Base-by-base conservation (phyloP, 2,797 vertebrate genomes). In the Enteromius anoplus region DNA sequence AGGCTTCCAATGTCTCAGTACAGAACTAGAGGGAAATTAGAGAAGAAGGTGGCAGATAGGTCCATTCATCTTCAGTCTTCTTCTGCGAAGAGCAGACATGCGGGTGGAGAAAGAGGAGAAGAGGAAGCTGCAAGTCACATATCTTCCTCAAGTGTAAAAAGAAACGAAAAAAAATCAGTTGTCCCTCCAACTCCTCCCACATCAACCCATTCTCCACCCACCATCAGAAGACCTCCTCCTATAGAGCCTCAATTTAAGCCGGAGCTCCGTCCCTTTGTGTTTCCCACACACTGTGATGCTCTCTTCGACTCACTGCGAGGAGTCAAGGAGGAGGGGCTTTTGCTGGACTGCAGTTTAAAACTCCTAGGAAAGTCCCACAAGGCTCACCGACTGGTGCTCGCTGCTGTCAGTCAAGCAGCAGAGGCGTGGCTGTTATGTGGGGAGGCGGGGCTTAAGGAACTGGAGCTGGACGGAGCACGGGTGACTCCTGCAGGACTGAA, bases 341-440 rank as follows among this genome's bases (percentile, higher is more conserved):
- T 93, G n/a, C 68, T 92, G 66, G 93, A 94, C 4, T 86, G 90
- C 65, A 84, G 82, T n/a, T 83, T 94, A 87, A 78, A 85, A 0
- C 86, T 92, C 2, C 73, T 12, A 4, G 87, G 76, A 0, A 83
- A 42, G 26, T 75, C 65, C 2, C 84, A 92, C 1, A 84, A 85
- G 55, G 87, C 83, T 80, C 93, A 93, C 9, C 51, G 66, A 0
- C 81, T 92, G 14, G 87, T 93, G 65, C n/a, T 93, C n/a, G 91
- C 93, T 0, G 85, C 92, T 0, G 77, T 93, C 26, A 93, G 93
- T 69, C 82, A 88, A 42, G 69, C 90, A 70, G 92, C 92, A 53
- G 85, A 89, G 75, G 83, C 5, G 6, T 83, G 90, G 85, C 85
- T 92, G 49, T 12, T 40, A 29, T 72, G 82, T 32, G 85, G 60